Evolutionary conservation across 1,140 invertebrate genomes (phyloP).

Genomic region (Chelonus insularis): DNA sequence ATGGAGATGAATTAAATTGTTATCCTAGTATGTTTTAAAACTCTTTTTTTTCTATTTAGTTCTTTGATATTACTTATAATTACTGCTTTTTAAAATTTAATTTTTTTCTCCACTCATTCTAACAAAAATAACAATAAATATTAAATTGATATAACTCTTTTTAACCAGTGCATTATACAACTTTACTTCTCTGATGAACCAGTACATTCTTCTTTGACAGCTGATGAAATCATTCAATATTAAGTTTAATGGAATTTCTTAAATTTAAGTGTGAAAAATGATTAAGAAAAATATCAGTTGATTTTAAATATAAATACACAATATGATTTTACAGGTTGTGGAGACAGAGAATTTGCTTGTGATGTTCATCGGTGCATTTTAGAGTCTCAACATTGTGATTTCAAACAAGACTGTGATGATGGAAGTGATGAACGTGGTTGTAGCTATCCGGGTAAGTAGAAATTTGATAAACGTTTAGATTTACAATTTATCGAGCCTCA

Average conservation of each 20-base stretch:
- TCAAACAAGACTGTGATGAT: constrained; percentile 64
- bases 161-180: no score
- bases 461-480: neutral
- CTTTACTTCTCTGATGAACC: no score
- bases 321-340: constrained; percentile 45
- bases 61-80: neutral
- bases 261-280: no score
- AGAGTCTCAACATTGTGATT: constrained; percentile 61
- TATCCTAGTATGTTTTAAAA: constrained; percentile 12
- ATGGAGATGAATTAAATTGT: constrained; percentile 21
- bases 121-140: no score
- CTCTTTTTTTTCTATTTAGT: neutral
- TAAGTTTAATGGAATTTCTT: no score
- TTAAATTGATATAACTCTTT: no score
- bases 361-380: constrained; percentile 55
- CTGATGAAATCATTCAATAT: no score
- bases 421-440: constrained; percentile 64
- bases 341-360: constrained; percentile 50
- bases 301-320: neutral
- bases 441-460: constrained; percentile 60
- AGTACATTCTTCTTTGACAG: no score
- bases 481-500: no score
- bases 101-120: no score
- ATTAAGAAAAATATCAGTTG: no score
- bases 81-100: neutral